These are phyloP conservation scores for Drosophila trichaetosa DNA, from an alignment of 2,888 invertebrate species.

Conservation along the genomic window DNA sequence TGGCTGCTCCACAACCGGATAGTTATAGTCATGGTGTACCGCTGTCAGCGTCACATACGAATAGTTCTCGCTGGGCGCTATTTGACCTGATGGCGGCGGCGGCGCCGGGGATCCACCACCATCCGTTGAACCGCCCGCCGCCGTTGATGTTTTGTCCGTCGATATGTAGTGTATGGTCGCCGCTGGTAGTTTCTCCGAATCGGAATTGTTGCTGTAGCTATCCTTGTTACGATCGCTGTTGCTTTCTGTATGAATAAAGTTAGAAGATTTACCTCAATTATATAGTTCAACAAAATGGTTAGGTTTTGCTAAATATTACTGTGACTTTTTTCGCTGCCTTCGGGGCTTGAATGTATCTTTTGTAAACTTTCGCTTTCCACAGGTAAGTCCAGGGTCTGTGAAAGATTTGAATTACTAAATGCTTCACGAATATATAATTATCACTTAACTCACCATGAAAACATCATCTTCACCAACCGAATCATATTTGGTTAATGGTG, in stretches of 20 bases:
- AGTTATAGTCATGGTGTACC: slow-evolving; percentile 93
- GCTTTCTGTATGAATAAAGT: slow-evolving; percentile 75
- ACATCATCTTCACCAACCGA: slow-evolving; percentile 96
- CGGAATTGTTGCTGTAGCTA: slow-evolving; percentile 73
- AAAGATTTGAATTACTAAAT: slow-evolving; percentile 43
- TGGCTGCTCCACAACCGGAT: slow-evolving; percentile 87
- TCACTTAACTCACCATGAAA: slow-evolving; percentile 91
- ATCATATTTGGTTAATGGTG: slow-evolving; percentile 86
- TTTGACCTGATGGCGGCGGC: slow-evolving; percentile 65
- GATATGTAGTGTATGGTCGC: slow-evolving; percentile 87
- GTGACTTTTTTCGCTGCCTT: slow-evolving; percentile 86
- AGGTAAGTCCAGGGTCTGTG: slow-evolving; percentile 94
- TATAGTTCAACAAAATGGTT: neutral
- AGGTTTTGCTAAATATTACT: slow-evolving; percentile 64
- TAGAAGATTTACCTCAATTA: neutral
- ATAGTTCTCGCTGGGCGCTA: slow-evolving; percentile 88
- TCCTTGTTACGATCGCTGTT: slow-evolving; percentile 80
- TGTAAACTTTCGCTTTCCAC: slow-evolving; percentile 89
- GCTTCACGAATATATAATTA: neutral
- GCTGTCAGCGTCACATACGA: slow-evolving; percentile 94
- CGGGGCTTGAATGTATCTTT: slow-evolving; percentile 89
- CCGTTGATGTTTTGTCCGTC: slow-evolving; percentile 83
- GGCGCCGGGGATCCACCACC: slow-evolving; percentile 34
- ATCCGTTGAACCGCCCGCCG: slow-evolving; percentile 43
- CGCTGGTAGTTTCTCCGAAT: slow-evolving; percentile 79